Evolutionary conservation across 2,797 vertebrate species (phyloP), one percentile per base, ranked within the genome.

Genomic region (Monodelphis domestica): DNA sequence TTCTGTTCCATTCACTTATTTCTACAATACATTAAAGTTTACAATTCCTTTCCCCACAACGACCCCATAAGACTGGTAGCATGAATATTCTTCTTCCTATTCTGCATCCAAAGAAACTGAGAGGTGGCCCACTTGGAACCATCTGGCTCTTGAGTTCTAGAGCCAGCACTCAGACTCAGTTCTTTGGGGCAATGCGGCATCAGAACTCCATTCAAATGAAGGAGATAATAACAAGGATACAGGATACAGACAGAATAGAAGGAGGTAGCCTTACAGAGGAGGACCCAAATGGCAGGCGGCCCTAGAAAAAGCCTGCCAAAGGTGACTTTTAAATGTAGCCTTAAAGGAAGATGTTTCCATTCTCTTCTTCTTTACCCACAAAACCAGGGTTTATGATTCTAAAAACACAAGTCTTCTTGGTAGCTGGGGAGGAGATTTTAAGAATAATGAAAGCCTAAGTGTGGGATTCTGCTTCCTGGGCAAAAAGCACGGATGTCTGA

Each of bases 391-490:
- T 94, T 91, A 93, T 57, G 56, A 53, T 63, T 53, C 50, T 87
- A 87, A 55, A 70, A 15, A 21, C 84, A 89, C 89, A 51, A 56
- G 15, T 78, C 6, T n/a, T 9, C 45, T 21, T n/a, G 59, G 70
- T 56, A 53, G 78, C 17, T 12, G 14, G 28, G 89, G 53, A 90
- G 30, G 9, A 17, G 24, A 50, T 84, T 24, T 50, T 26, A 84
- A 78, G n/a, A 45, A 78, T 24, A 24, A 38, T n/a, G 45, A 38
- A 38, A n/a, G n/a, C 93, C 53, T 91, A 84, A 21, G 57, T 91
- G 30, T 0, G 1, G 38, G 84, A 95, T 56, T 94, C 91, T 95
- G 88, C 91, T 70, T 59, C 54, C 29, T 94, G 93, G 33, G 70
- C 90, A 92, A 87, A 94, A 91, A 90, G 53, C 93, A 92, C 50